Conservation (phyloP, 2,888 invertebrate genomes). For the Trachelus troglodyta region DNA sequence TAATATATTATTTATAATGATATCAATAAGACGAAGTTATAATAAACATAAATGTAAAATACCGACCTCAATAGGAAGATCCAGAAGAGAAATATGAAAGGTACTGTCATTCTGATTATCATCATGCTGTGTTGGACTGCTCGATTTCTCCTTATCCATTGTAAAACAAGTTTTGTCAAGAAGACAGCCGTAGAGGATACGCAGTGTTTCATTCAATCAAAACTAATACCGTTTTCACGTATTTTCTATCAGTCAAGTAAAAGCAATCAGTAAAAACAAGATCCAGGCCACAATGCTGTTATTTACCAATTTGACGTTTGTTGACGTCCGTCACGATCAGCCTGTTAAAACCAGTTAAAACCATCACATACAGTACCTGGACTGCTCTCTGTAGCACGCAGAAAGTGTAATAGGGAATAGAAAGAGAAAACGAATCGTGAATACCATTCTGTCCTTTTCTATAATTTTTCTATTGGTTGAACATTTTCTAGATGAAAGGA, state of each 20-base stretch:
- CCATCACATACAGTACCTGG: no score
- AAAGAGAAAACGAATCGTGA: no score
- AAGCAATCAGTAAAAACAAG: neutral
- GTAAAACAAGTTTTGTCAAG: neutral
- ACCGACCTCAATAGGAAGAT: conserved; percentile 58
- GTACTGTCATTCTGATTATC: neutral
- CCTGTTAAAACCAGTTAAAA: neutral
- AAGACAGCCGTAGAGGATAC: neutral
- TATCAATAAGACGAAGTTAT: neutral
- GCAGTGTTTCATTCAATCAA: neutral
- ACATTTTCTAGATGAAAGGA: no score
- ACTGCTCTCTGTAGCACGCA: no score
- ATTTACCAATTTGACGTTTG: neutral
- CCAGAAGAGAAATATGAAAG: conserved; percentile 40
- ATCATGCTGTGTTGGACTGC: neutral
- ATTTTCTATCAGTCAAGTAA: neutral
- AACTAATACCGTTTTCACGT: neutral
- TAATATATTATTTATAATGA: neutral
- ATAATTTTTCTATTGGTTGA: no score
- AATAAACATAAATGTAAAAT: neutral
- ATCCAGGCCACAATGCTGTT: neutral
- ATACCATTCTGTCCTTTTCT: no score
- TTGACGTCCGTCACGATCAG: neutral
- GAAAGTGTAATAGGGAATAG: no score
- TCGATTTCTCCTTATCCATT: neutral